Percentiles rank a stretch among this genome's conserved stretches.
These are phyloP conservation scores for Phaethon lepturus DNA, from an alignment of 2,113 vertebrate genomes.

Conservation along the genomic window DNA sequence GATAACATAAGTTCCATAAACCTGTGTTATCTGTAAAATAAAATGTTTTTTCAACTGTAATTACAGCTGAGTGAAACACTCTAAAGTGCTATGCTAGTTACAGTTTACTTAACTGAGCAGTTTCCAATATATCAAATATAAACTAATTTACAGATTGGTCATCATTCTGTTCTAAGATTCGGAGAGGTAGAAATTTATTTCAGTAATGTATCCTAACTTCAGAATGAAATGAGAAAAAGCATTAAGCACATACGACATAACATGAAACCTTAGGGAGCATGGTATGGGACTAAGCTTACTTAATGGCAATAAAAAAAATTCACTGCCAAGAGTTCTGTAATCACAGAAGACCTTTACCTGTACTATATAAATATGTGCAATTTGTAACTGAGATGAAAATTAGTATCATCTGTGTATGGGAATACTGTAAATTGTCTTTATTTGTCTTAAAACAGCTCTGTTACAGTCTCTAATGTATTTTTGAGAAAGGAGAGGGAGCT, in stretches of 20 bases:
- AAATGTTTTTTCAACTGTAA: neutral
- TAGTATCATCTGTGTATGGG: accelerated
- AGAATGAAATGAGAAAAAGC: neutral
- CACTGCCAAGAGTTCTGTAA: neutral
- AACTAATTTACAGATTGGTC: neutral
- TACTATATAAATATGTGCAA: neutral
- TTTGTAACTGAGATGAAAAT: neutral
- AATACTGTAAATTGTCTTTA: neutral
- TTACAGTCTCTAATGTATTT: neutral
- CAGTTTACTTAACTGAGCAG: neutral
- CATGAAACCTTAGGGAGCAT: neutral
- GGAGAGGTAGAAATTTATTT: neutral
- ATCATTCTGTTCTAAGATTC: neutral
- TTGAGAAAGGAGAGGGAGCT: neutral
- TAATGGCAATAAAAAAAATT: neutral
- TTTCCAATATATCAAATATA: neutral
- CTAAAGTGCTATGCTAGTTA: neutral
- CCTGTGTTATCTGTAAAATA: neutral
- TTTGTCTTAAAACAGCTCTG: neutral
- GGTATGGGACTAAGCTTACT: neutral
- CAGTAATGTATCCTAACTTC: neutral
- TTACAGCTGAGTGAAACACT: neutral
- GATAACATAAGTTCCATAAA: neutral
- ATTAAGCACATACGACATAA: neutral
- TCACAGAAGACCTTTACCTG: neutral